Percentiles rank a stretch among this genome's conserved stretches.
These are phyloP conservation scores for Pinna nobilis DNA, from an alignment of 1,140 invertebrate species.

Conservation along the genomic window DNA sequence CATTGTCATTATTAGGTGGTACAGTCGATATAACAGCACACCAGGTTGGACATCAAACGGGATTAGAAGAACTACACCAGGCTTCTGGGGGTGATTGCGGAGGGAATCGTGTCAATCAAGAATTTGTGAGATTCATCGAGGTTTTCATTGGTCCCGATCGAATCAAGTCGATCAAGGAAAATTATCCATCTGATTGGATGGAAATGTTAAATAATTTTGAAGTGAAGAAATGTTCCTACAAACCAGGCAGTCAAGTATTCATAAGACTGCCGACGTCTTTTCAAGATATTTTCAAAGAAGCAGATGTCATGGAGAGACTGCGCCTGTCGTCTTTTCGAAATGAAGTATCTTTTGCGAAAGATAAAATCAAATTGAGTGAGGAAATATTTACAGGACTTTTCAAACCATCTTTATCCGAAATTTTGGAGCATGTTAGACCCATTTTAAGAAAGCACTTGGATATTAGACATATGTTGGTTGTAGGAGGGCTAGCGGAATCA, in stretches of 20 bases:
- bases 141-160: constrained; percentile 12
- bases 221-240: background rate
- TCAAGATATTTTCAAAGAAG: background rate
- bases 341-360: constrained; percentile 5
- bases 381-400: background rate
- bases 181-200: constrained; percentile 2
- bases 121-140: constrained; percentile 5
- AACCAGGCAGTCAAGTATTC: background rate
- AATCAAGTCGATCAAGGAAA: background rate
- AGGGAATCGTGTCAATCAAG: constrained; percentile 20
- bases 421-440: background rate
- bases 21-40: constrained; percentile 39
- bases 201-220: constrained; percentile 17
- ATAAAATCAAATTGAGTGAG: constrained; percentile 4
- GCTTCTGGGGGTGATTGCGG: constrained; percentile 30
- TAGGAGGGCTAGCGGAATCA: constrained; percentile 26
- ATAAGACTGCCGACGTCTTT: constrained; percentile 7
- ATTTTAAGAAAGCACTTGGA: background rate
- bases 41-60: background rate
- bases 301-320: background rate
- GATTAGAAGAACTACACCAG: constrained; percentile 23
- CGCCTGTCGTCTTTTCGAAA: background rate
- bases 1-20: constrained; percentile 13
- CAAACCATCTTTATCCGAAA: background rate
- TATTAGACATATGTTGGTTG: constrained; percentile 16